Evolutionary conservation across 2,797 vertebrate species (phyloP), one percentile per base, ranked within the genome.

Genomic region (Gouania willdenowi): DNA sequence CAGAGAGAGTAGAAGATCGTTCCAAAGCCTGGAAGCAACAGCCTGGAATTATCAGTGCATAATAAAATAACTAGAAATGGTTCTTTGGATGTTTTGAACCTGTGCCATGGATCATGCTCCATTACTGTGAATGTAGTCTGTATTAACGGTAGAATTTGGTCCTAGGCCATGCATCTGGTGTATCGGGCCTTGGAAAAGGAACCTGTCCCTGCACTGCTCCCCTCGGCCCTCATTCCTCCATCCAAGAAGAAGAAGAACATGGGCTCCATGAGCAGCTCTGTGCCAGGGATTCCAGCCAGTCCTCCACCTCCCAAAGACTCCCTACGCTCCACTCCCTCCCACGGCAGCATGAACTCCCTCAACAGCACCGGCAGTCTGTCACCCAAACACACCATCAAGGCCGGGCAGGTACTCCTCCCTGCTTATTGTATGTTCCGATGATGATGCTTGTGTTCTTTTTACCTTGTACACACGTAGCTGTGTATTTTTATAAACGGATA

Each of bases 81-180:
- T n/a, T n/a, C n/a, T n/a, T n/a, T n/a, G n/a, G n/a, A n/a, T n/a
- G n/a, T n/a, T n/a, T n/a, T n/a, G n/a, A n/a, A n/a, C n/a, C n/a
- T n/a, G n/a, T n/a, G n/a, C n/a, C n/a, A n/a, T n/a, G n/a, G n/a
- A n/a, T n/a, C n/a, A n/a, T n/a, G n/a, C n/a, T n/a, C n/a, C n/a
- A n/a, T n/a, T n/a, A n/a, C n/a, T n/a, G n/a, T n/a, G n/a, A n/a
- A n/a, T n/a, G n/a, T 10, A 10, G 10, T 10, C 10, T 10, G 27
- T 17, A 10, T 34, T 36, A 2, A 52, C 23, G 18, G 4, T 19
- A 22, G n/a, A 3, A 7, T 57, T 10, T 56, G 4, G 15, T 41
- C n/a, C 11, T 63, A 99, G 97, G 97, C 95, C 22, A 99, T 99
- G 97, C 95, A 98, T 75, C 86, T 99, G 79, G 97, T 99, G 50